Percentiles rank a stretch among this genome's conserved stretches.
These are phyloP conservation scores for Ctenosaura bakeri DNA, from an alignment of 2,797 vertebrate genomes.

Conservation along the genomic window DNA sequence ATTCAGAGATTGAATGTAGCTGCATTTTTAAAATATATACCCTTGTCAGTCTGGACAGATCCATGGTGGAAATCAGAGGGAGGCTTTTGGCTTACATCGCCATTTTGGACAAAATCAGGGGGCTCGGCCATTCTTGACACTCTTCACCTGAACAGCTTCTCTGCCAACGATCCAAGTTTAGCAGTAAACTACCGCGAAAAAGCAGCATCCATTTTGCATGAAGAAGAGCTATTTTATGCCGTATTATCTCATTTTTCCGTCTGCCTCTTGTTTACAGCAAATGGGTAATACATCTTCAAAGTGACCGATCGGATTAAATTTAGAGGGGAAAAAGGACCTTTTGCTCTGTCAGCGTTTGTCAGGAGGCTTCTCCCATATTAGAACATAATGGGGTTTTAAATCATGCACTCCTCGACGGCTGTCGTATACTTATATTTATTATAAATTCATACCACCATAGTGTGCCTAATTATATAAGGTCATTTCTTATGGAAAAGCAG, in stretches of 20 bases:
- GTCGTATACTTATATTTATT: constrained; percentile 50
- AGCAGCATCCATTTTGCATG: background rate
- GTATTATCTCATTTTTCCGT: constrained; percentile 28
- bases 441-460: constrained; percentile 66
- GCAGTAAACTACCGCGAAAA: constrained; percentile 38
- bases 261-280: constrained; percentile 39
- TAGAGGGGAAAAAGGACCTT: constrained; percentile 55
- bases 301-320: constrained; percentile 61
- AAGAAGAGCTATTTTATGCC: constrained; percentile 47
- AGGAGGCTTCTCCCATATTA: constrained; percentile 51
- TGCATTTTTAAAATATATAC: background rate
- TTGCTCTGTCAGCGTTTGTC: constrained; percentile 53
- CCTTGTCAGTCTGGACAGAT: no score
- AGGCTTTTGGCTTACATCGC: background rate
- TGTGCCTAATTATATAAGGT: constrained; percentile 61
- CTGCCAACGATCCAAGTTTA: constrained; percentile 23
- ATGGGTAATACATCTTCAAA: constrained; percentile 38
- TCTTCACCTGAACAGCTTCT: constrained; percentile 27
- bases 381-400: constrained; percentile 60
- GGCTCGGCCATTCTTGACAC: constrained; percentile 6
- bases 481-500: constrained; percentile 76
- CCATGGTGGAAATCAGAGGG: background rate
- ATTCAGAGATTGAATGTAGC: background rate
- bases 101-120: constrained; percentile 49
- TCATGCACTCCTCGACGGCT: constrained; percentile 57